Conservation (phyloP, 30 jellyfish, hydroid and myxozoan genomes). For the Hydractinia echinata region DNA sequence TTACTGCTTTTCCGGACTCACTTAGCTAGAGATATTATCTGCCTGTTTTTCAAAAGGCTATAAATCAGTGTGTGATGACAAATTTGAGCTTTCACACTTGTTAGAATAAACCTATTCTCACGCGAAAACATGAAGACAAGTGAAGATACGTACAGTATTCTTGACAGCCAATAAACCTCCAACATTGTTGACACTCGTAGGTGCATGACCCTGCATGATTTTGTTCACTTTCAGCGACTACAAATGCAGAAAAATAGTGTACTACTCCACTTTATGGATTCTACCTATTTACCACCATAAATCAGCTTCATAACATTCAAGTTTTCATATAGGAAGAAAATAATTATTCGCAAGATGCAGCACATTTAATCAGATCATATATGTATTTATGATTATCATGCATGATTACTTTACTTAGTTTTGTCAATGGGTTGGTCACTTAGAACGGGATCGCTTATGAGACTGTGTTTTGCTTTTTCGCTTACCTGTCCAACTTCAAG, state of each 20-base stretch:
- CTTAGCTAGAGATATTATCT: too few relatives aligned
- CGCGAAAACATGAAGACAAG: too few relatives aligned
- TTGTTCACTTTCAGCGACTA: conserved; percentile 90
- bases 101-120: too few relatives aligned
- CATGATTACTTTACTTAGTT: too few relatives aligned
- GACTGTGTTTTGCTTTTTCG: neutral
- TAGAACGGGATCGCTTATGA: neutral
- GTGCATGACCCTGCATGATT: conserved; percentile 98
- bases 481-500: conserved; percentile 89
- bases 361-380: neutral
- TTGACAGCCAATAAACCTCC: conserved; percentile 75
- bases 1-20: too few relatives aligned
- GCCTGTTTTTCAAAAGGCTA: too few relatives aligned
- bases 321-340: neutral
- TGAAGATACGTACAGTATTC: conserved; percentile 44
- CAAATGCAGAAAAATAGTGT: neutral
- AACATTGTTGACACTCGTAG: conserved; percentile 90
- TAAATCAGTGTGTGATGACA: too few relatives aligned
- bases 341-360: neutral
- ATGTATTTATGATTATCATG: too few relatives aligned
- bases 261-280: too few relatives aligned
- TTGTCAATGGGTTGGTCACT: neutral
- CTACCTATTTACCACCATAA: too few relatives aligned
- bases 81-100: too few relatives aligned
- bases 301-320: too few relatives aligned